Conservation (phyloP, 2,113 vertebrate genomes). For the Erinaceus europaeus region DNA sequence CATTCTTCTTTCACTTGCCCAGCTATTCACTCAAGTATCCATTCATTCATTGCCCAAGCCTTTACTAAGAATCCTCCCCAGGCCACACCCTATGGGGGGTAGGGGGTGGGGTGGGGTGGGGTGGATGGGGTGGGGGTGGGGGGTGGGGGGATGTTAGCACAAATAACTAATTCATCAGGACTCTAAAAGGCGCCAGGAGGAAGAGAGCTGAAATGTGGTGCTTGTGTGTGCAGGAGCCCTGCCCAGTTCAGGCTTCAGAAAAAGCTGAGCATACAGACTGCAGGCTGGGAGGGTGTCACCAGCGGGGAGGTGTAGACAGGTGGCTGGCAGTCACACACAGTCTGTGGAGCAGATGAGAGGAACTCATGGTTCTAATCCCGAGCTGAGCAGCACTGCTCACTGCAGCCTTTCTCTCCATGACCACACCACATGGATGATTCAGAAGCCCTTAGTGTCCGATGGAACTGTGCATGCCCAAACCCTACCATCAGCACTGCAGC, state of each 20-base stretch:
- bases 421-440: background rate
- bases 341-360: background rate
- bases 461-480: background rate
- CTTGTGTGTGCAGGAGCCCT: fast-evolving
- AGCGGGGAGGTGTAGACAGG: background rate
- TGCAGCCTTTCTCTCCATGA: background rate
- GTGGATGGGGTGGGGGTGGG: no score
- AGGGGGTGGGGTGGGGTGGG: no score
- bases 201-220: background rate
- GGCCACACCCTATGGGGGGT: background rate
- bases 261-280: background rate
- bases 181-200: background rate
- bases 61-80: background rate
- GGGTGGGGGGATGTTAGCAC: background rate
- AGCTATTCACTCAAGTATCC: background rate
- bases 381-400: fast-evolving
- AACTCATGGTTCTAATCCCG: background rate
- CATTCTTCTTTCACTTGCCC: background rate
- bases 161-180: background rate
- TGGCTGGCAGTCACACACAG: background rate
- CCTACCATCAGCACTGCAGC: background rate
- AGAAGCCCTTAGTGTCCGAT: background rate
- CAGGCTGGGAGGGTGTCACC: background rate
- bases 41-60: background rate
- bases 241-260: background rate